A percentile compares a stretch with the other conserved stretches of the same genome.
Evolutionary conservation across 2,797 vertebrate genomes (phyloP).

Genomic region (Aselliscus stoliczkanus): DNA sequence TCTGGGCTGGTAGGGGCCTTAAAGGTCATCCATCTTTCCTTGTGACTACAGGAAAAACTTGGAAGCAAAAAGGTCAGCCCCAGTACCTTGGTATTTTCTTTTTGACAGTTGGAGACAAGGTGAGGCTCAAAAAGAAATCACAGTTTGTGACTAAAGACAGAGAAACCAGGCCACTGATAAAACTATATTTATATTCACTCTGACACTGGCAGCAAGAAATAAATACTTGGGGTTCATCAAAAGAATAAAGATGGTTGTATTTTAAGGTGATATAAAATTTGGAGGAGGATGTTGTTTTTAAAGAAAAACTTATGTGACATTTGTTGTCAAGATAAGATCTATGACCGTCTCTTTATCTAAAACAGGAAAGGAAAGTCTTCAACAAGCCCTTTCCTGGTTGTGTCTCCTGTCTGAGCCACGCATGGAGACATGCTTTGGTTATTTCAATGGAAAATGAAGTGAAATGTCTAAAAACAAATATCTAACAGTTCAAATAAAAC

Average conservation of each 20-base stretch:
- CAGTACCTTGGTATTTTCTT: constrained; percentile 56
- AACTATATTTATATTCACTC: neutral
- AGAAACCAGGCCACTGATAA: neutral
- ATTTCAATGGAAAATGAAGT: neutral
- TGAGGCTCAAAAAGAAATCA: constrained; percentile 44
- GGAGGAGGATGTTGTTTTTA: neutral
- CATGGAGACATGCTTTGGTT: neutral
- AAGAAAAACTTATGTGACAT: neutral
- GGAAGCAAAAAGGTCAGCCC: constrained; percentile 53
- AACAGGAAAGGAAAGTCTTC: neutral
- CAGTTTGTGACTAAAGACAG: neutral
- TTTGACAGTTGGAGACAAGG: constrained; percentile 40
- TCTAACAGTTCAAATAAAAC: neutral
- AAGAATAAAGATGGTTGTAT: neutral
- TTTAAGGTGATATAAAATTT: constrained; percentile 13
- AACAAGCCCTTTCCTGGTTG: neutral
- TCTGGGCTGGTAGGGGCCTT: neutral
- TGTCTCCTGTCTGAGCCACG: accelerated
- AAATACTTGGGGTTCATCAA: neutral
- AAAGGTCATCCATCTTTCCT: constrained; percentile 57
- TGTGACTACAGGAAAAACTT: constrained; percentile 25
- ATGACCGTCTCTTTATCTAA: neutral
- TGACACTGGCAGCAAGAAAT: neutral
- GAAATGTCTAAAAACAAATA: neutral
- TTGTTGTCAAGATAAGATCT: neutral